Conservation (phyloP, 2,113 vertebrate species). For the Thalassarche chlororhynchos region DNA sequence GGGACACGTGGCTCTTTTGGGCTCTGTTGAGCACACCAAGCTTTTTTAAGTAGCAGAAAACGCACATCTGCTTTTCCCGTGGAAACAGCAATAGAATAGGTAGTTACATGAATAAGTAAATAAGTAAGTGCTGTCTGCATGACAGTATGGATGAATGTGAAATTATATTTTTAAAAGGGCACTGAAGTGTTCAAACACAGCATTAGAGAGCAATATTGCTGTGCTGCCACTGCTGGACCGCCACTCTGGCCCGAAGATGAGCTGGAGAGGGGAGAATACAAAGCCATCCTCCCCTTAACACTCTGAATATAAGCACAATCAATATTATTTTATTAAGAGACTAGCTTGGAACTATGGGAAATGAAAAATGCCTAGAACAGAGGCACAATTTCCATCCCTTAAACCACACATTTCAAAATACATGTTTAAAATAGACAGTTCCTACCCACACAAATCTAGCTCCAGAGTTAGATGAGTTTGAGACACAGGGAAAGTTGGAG, state of each 20-base stretch:
- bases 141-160: not conserved
- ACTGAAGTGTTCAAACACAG: not conserved
- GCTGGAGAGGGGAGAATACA: not conserved
- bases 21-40: not conserved
- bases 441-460: not conserved
- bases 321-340: not conserved
- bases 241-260: not conserved
- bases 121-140: not conserved
- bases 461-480: not conserved
- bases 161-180: not conserved
- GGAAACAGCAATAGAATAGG: not conserved
- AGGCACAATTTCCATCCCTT: not conserved
- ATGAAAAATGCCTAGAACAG: not conserved
- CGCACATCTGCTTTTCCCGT: not conserved
- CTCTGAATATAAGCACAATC: not conserved
- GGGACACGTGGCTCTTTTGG: accelerated
- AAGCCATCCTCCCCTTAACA: not conserved
- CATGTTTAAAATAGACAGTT: not conserved
- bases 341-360: not conserved
- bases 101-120: not conserved
- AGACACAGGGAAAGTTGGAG: not conserved
- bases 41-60: not conserved
- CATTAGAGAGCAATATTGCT: not conserved
- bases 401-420: not conserved
- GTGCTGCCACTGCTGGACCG: not conserved